Base-by-base conservation (phyloP, 1,140 invertebrate genomes). In the Helicoverpa zea region DNA sequence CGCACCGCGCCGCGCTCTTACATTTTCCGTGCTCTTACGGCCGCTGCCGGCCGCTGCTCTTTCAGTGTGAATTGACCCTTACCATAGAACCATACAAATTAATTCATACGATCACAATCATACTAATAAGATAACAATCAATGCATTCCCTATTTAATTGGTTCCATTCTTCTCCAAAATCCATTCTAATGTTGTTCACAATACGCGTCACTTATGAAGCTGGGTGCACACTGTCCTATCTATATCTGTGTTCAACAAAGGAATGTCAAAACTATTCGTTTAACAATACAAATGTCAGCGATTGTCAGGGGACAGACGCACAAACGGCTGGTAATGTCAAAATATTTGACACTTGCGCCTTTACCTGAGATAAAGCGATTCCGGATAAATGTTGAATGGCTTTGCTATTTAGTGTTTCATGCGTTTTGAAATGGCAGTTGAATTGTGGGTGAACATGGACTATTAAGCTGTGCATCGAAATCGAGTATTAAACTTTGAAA, bases 221-320 rank as follows among this genome's bases (percentile, higher is more conserved):
- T 2, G 29, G 47, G 35, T 12, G 51, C 59, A 77, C 47, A 77
- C 23, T 30, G 43, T n/a, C 52, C 59, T 77, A 66, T 66, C 74
- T 77, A 16, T 14, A 49, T 29, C 61, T 18, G 47, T 47, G 10
- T 2, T 0, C 47, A 61, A 77, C 75, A 77, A 77, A 66, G 75
- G 61, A 77, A 77, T 66, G 61, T 66, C 75, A 77, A 77, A 77
- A 66, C 58, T 76, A 63, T 76, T 77, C 68, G 49, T 72, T 72
- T 30, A 23, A 77, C 75, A 77, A 66, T 66, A 66, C 58, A 77
- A 52, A 66, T 77, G 51, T 77, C 75, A 63, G 18, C 23, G 43
- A 63, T 54, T 72, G 75, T 77, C 61, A 66, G n/a, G 61, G 75
- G 61, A 77, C 30, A 77, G 47, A 23, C 59, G 29, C 5, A 16